A percentile compares a stretch with the other conserved stretches of the same genome.
These are phyloP conservation scores for Cistogaster globosa DNA, from an alignment of 2,888 invertebrate genomes.

Conservation along the genomic window DNA sequence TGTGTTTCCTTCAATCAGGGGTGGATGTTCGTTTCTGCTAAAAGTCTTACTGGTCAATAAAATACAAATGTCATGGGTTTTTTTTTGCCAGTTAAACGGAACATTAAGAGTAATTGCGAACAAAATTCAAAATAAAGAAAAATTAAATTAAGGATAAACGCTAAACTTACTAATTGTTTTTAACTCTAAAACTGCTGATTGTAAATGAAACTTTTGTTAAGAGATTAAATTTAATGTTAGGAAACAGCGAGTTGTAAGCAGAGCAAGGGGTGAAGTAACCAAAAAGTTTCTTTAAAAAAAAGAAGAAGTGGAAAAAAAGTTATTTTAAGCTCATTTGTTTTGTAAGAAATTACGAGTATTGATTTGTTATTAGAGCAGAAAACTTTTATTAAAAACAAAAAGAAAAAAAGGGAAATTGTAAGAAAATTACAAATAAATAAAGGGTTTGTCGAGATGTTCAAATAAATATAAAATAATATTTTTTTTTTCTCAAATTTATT, in stretches of 20 bases:
- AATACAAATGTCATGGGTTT: slow-evolving; percentile 51
- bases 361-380: slow-evolving; percentile 49
- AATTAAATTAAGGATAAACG: slow-evolving; percentile 4
- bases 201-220: slow-evolving; percentile 45
- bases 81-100: slow-evolving; percentile 12
- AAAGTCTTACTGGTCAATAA: slow-evolving; percentile 46
- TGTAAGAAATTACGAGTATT: slow-evolving; percentile 14
- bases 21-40: not conserved
- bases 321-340: not conserved
- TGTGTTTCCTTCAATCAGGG: slow-evolving; percentile 12
- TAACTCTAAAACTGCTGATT: slow-evolving; percentile 57
- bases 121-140: not conserved
- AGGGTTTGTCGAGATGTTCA: not conserved
- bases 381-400: not conserved
- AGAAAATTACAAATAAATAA: not conserved
- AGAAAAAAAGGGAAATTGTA: not conserved
- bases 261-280: not conserved
- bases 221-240: slow-evolving; percentile 15
- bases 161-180: slow-evolving; percentile 62
- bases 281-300: not conserved
- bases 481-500: no score
- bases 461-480: no score
- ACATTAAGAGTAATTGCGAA: slow-evolving; percentile 12
- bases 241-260: not conserved
- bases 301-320: slow-evolving; percentile 21